These are phyloP conservation scores for Thymelicus acteon DNA, from an alignment of 2,888 invertebrate species.

Conservation along the genomic window DNA sequence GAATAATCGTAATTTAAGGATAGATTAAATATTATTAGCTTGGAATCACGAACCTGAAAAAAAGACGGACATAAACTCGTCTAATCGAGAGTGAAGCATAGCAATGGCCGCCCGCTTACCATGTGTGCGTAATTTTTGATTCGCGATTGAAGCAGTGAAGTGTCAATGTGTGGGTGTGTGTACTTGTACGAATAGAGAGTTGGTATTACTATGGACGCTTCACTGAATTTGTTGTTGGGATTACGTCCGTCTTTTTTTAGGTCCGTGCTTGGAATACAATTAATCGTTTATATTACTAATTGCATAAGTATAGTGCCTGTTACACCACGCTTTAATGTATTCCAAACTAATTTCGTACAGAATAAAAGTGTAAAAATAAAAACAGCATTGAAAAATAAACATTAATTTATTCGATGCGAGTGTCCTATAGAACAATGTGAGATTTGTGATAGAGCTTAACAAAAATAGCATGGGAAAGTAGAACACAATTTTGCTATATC, in stretches of 20 bases:
- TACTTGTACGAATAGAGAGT: too few species aligned
- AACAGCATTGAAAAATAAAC: not conserved
- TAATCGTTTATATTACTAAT: constrained; percentile 28
- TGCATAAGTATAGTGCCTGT: not conserved
- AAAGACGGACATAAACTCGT: too few species aligned
- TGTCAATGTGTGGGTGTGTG: too few species aligned
- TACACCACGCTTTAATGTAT: not conserved
- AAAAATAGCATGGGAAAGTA: constrained; percentile 22
- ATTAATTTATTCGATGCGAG: not conserved
- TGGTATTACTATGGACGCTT: too few species aligned
- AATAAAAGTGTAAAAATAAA: not conserved
- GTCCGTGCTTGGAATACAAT: constrained; percentile 34
- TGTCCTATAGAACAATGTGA: not conserved
- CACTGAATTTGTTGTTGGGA: too few species aligned
- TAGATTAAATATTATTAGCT: constrained; percentile 41
- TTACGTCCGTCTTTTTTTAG: too few species aligned
- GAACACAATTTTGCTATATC: constrained; percentile 20
- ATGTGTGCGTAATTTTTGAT: too few species aligned
- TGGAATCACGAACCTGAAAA: too few species aligned
- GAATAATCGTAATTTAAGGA: constrained; percentile 60
- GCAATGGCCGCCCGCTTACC: too few species aligned
- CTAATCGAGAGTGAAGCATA: too few species aligned
- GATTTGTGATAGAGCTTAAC: constrained; percentile 6
- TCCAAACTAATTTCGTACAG: constrained; percentile 14
- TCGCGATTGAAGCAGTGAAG: too few species aligned